These are phyloP conservation scores for Myrmecophaga tridactyla DNA, from an alignment of 2,113 vertebrate genomes.

Conservation along the genomic window DNA sequence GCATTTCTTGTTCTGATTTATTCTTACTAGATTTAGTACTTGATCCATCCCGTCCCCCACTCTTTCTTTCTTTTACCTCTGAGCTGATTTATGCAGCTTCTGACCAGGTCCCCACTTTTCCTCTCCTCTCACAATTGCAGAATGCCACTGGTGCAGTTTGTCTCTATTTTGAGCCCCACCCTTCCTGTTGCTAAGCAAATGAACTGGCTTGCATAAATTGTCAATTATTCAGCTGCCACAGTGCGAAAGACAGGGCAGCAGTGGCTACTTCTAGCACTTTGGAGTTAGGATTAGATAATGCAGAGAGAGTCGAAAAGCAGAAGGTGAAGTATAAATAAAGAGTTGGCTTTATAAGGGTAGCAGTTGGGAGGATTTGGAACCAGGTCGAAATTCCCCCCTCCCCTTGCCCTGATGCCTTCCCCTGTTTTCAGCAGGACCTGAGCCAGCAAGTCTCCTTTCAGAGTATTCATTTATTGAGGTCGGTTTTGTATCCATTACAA, in stretches of 20 bases:
- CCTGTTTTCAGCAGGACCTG: conserved; percentile 43
- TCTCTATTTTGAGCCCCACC: conserved; percentile 77
- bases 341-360: neutral
- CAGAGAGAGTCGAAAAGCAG: conserved; percentile 8
- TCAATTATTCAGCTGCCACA: conserved; percentile 62
- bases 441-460: neutral
- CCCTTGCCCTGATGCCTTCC: neutral
- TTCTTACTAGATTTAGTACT: neutral
- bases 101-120: neutral
- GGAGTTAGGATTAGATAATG: conserved; percentile 37
- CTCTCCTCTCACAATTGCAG: conserved; percentile 20
- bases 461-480: neutral
- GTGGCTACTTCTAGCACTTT: conserved; percentile 47
- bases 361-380: neutral
- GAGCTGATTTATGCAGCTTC: neutral
- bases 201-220: conserved; percentile 68
- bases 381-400: neutral
- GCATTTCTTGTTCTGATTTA: conserved; percentile 36
- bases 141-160: conserved; percentile 50
- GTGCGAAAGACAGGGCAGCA: conserved; percentile 9
- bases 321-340: neutral
- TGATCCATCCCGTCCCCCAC: neutral
- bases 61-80: neutral
- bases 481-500: neutral
- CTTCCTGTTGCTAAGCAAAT: conserved; percentile 77